Percentiles rank a stretch among this genome's conserved stretches.
Conservation (phyloP, 2,888 invertebrate genomes). For the Agriopis leucophaearia region DNA sequence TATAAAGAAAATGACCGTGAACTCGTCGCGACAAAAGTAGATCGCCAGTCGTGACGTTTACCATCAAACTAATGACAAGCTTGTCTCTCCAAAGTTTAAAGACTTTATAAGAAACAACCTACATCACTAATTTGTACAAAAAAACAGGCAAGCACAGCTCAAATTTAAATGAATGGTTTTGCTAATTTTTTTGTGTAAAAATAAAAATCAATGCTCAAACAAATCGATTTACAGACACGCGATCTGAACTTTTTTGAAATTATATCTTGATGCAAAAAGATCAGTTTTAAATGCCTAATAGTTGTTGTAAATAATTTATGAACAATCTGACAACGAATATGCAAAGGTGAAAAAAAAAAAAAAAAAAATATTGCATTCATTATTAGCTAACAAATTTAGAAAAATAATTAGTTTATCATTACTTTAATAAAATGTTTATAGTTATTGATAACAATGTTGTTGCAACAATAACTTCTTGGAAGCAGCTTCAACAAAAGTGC, state of each 20-base stretch:
- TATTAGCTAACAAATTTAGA: too few relatives aligned
- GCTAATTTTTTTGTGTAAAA: slow-evolving; percentile 12
- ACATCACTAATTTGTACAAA: not conserved
- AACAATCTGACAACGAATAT: too few relatives aligned
- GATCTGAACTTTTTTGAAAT: slow-evolving; percentile 11
- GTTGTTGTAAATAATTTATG: not conserved
- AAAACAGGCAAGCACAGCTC: not conserved
- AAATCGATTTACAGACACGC: slow-evolving; percentile 22
- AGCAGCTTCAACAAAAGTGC: too few relatives aligned
- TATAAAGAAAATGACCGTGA: too few relatives aligned
- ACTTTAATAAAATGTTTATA: too few relatives aligned
- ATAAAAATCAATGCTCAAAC: slow-evolving; percentile 19
- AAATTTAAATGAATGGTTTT: slow-evolving; percentile 5
- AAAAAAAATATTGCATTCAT: too few relatives aligned
- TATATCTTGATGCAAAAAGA: not conserved
- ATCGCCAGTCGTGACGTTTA: not conserved
- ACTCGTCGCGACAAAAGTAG: too few relatives aligned
- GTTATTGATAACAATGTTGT: too few relatives aligned
- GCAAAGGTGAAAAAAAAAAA: too few relatives aligned
- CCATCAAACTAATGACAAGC: not conserved
- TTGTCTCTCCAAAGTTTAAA: not conserved
- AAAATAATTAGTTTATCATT: too few relatives aligned
- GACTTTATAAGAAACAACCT: not conserved
- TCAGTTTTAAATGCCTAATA: not conserved
- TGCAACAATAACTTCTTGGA: too few relatives aligned